Percentiles rank a stretch among this genome's conserved stretches.
These are phyloP conservation scores for Aphidius colemani DNA, from an alignment of 2,888 invertebrate species.

Conservation along the genomic window DNA sequence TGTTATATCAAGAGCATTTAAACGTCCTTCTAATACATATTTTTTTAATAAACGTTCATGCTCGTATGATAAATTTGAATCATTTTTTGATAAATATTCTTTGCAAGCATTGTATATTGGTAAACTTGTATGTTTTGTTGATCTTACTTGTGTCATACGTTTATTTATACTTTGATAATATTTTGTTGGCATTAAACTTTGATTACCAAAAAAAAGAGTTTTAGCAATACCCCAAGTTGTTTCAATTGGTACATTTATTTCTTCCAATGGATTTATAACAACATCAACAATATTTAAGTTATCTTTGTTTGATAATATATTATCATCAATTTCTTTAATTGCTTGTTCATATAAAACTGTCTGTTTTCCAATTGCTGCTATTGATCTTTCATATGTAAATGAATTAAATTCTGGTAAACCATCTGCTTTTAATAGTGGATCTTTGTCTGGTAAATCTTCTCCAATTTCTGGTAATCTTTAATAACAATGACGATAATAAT, in stretches of 20 bases:
- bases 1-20: conserved; percentile 77
- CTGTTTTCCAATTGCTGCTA: conserved; percentile 82
- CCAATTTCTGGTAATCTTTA: conserved; percentile 81
- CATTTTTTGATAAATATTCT: conserved; percentile 62
- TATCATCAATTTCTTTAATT: conserved; percentile 71
- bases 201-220: conserved; percentile 79
- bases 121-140: conserved; percentile 73
- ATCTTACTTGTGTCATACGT: conserved; percentile 75
- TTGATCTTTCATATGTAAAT: conserved; percentile 81
- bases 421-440: conserved; percentile 73
- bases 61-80: conserved; percentile 63
- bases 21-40: conserved; percentile 78
- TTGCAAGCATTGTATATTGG: conserved; percentile 74
- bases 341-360: conserved; percentile 80
- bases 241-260: conserved; percentile 73
- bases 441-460: conserved; percentile 78
- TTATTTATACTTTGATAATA: conserved; percentile 80
- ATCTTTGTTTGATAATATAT: conserved; percentile 57
- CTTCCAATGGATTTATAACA: conserved; percentile 77
- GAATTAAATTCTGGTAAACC: conserved; percentile 81
- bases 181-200: conserved; percentile 78
- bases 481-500: conserved; percentile 38
- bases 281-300: conserved; percentile 68
- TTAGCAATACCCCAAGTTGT: conserved; percentile 88
- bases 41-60: conserved; percentile 76